Evolutionary conservation across 1,140 invertebrate genomes (phyloP).

Genomic region (Pachyrhynchus sulphureomaculatus): DNA sequence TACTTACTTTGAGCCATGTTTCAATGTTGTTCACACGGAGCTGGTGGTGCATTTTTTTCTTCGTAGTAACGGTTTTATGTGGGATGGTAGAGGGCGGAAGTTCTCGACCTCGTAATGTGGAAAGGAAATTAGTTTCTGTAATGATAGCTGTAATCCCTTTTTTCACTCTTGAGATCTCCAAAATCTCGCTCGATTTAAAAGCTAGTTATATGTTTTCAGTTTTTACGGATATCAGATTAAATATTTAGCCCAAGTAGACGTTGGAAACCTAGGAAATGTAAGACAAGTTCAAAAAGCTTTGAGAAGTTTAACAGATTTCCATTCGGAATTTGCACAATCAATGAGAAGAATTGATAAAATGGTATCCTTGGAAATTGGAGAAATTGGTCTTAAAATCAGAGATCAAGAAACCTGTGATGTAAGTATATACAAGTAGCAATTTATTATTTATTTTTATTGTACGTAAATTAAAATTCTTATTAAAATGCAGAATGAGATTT

Average conservation of each 20-base stretch:
- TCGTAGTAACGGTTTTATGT: too few relatives aligned
- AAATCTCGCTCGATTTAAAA: too few relatives aligned
- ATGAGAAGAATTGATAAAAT: slow-evolving; percentile 43
- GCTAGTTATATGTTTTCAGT: slow-evolving; percentile 18
- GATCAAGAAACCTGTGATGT: slow-evolving; percentile 49
- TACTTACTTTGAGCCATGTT: too few relatives aligned
- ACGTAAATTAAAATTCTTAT: not conserved
- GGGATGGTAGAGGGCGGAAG: too few relatives aligned
- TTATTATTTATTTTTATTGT: slow-evolving; percentile 16
- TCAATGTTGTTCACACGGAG: too few relatives aligned
- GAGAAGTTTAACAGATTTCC: slow-evolving; percentile 42
- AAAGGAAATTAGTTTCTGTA: too few relatives aligned
- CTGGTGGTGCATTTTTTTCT: too few relatives aligned
- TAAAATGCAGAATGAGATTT: too few relatives aligned
- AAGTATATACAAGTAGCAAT: too few relatives aligned
- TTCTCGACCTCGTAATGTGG: too few relatives aligned
- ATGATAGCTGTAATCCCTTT: too few relatives aligned
- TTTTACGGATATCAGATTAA: slow-evolving; percentile 51
- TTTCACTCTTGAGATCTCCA: too few relatives aligned
- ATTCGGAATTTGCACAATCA: not conserved
- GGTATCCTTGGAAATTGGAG: slow-evolving; percentile 56
- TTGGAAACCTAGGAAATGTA: slow-evolving; percentile 56
- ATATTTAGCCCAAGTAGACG: slow-evolving; percentile 54
- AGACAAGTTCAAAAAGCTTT: slow-evolving; percentile 59
- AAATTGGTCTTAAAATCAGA: slow-evolving; percentile 56